phyloP scores from a whole-genome alignment of 2,888 invertebrate species.

The Heteromurus nitidus region DNA sequence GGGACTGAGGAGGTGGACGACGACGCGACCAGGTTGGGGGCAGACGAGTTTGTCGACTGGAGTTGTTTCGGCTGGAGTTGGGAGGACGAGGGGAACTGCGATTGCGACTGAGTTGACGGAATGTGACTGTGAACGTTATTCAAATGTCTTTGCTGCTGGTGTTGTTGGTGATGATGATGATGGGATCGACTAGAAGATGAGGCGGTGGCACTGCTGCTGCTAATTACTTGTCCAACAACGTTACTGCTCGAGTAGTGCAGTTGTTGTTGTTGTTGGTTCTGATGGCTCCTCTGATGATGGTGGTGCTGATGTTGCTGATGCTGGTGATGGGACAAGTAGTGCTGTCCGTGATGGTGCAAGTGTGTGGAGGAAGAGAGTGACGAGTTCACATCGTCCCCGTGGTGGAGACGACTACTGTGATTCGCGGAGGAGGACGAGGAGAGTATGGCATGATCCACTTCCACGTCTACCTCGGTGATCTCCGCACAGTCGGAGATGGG shows the following conservation, averaged over 20 bases:
- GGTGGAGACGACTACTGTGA: slow-evolving; percentile 33
- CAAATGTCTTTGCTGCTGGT: slow-evolving; percentile 58
- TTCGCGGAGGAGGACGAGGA: slow-evolving; percentile 36
- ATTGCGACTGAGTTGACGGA: slow-evolving; percentile 55
- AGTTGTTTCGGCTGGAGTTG: slow-evolving; percentile 46
- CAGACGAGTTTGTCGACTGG: slow-evolving; percentile 41
- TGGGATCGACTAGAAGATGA: slow-evolving; percentile 70
- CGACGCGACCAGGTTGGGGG: slow-evolving; percentile 45
- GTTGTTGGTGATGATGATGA: slow-evolving; percentile 52
- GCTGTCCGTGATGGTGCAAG: slow-evolving; percentile 55
- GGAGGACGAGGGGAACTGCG: slow-evolving; percentile 49
- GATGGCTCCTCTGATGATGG: slow-evolving; percentile 48
- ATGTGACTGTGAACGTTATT: slow-evolving; percentile 65
- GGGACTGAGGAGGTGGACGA: slow-evolving; percentile 51
- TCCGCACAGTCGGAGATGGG: slow-evolving; percentile 70
- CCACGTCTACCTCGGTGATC: slow-evolving; percentile 72
- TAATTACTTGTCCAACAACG: slow-evolving; percentile 59
- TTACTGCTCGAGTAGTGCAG: slow-evolving; percentile 57
- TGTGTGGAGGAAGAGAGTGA: slow-evolving; percentile 36
- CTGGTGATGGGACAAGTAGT: slow-evolving; percentile 43
- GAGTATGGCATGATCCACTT: slow-evolving; percentile 69
- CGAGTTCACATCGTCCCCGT: slow-evolving; percentile 33
- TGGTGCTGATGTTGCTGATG: slow-evolving; percentile 53
- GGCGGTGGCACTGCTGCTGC: slow-evolving; percentile 64
- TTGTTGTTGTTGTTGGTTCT: slow-evolving; percentile 47